Evolutionary conservation across 1,140 invertebrate species (phyloP).

Genomic region (Psilanteris sp.): DNA sequence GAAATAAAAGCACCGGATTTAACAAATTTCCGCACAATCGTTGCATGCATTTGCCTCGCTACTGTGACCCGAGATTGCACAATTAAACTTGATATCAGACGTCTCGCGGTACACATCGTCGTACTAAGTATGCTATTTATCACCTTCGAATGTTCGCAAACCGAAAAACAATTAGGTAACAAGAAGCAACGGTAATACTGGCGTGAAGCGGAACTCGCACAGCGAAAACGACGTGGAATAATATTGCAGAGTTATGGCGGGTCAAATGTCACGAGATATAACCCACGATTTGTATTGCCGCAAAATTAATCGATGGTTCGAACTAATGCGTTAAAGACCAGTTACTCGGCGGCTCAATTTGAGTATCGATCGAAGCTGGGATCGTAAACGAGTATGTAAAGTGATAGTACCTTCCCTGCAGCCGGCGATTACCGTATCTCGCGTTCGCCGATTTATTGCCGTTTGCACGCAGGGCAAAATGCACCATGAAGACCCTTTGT

Average conservation of each 20-base stretch:
- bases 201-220: conserved; percentile 36
- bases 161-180: conserved; percentile 37
- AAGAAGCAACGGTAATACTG: conserved; percentile 29
- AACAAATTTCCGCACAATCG: neutral
- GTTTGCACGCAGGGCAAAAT: conserved; percentile 18
- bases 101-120: neutral
- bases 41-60: too few species aligned
- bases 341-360: conserved; percentile 55
- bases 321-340: conserved; percentile 63
- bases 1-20: neutral
- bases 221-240: conserved; percentile 39
- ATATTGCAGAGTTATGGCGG: conserved; percentile 58
- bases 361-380: conserved; percentile 42
- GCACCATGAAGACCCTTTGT: neutral
- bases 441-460: conserved; percentile 41
- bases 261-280: conserved; percentile 55
- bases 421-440: conserved; percentile 48
- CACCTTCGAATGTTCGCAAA: conserved; percentile 7
- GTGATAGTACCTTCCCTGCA: conserved; percentile 49
- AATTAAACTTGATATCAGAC: too few species aligned
- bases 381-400: conserved; percentile 62
- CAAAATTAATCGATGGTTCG: conserved; percentile 57
- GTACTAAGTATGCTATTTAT: conserved; percentile 22
- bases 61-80: too few species aligned
- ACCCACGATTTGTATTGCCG: conserved; percentile 60